A percentile compares a stretch with the other conserved stretches of the same genome.
Conservation (phyloP, 2,113 vertebrate species). For the Istiophorus platypterus region DNA sequence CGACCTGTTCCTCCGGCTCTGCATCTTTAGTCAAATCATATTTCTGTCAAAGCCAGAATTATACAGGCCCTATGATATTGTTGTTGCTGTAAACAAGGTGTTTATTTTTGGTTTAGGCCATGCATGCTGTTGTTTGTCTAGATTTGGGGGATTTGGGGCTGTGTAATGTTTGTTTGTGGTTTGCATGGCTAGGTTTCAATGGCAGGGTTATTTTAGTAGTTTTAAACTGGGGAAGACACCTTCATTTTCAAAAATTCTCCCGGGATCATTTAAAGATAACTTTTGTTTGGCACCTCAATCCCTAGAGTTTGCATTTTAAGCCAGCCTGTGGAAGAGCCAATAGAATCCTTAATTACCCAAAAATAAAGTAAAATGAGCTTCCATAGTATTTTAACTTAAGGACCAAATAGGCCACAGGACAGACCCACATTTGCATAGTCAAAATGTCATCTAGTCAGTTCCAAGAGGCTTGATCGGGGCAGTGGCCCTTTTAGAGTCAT, state of each 20-base stretch:
- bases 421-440: constrained; percentile 18
- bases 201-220: background rate
- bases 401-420: background rate
- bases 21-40: constrained; percentile 63
- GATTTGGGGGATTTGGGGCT: constrained; percentile 16
- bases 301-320: background rate
- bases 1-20: constrained; percentile 57
- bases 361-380: constrained; percentile 26
- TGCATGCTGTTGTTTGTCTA: constrained; percentile 50
- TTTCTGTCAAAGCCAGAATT: constrained; percentile 56
- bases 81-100: constrained; percentile 71
- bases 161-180: constrained; percentile 54
- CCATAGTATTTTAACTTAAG: background rate
- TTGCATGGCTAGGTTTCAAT: constrained; percentile 17
- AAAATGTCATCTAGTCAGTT: constrained; percentile 7
- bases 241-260: background rate
- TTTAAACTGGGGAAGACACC: background rate
- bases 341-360: constrained; percentile 21
- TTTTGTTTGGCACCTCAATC: background rate
- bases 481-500: background rate
- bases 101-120: constrained; percentile 37
- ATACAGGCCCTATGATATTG: constrained; percentile 59
- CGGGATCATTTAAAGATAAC: background rate
- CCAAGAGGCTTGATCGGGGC: background rate
- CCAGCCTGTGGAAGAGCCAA: background rate